phyloP scores from a whole-genome alignment of 2,797 vertebrate species.

The Meda fulgida region DNA sequence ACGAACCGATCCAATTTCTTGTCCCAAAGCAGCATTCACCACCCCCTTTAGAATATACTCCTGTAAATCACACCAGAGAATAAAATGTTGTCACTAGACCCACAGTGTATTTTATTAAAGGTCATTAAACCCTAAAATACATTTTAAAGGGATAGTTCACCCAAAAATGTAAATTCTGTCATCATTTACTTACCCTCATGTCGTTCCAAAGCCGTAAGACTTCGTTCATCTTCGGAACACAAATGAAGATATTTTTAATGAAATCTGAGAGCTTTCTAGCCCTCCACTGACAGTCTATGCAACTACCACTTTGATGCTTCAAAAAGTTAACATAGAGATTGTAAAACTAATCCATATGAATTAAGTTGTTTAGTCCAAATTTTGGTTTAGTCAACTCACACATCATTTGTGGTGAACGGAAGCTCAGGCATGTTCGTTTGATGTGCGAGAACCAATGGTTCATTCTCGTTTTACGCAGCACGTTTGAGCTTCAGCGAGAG shows the following conservation, averaged over 20 bases:
- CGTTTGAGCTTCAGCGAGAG: too few relatives aligned
- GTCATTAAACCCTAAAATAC: neutral
- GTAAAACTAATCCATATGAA: neutral
- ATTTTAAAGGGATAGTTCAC: too few relatives aligned
- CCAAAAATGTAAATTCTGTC: too few relatives aligned
- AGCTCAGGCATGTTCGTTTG: too few relatives aligned
- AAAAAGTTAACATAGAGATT: neutral
- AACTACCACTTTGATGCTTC: neutral
- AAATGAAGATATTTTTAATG: neutral
- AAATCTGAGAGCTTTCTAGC: neutral
- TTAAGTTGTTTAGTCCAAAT: neutral
- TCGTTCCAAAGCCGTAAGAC: too few relatives aligned
- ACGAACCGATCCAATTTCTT: slow-evolving; percentile 94
- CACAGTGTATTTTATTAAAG: neutral
- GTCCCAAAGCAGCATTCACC: slow-evolving; percentile 93
- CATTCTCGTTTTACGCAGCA: too few relatives aligned
- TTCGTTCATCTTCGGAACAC: neutral
- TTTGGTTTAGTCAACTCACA: too few relatives aligned
- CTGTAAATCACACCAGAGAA: slow-evolving; percentile 69
- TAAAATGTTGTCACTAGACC: neutral
- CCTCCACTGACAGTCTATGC: too few relatives aligned
- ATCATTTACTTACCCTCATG: too few relatives aligned
- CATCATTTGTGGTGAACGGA: too few relatives aligned
- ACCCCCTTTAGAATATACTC: slow-evolving; percentile 98
- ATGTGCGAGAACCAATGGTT: too few relatives aligned